Base-by-base conservation (phyloP, 2,113 vertebrate species). In the Corythornis cristatus region DNA sequence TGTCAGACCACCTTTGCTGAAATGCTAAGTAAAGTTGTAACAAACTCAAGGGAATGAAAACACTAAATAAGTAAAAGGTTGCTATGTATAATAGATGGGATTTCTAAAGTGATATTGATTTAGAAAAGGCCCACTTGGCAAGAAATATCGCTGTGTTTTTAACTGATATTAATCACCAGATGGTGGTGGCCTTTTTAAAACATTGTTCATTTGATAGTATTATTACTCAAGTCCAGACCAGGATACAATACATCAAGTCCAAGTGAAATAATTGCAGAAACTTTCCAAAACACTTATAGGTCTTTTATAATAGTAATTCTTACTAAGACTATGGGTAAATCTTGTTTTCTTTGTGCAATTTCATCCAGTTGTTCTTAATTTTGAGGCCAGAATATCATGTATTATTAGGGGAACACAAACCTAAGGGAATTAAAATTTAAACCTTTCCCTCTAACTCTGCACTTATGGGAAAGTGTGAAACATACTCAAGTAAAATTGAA, bases 1-100 rank as follows among this genome's bases (percentile, higher is more conserved):
- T 54, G 88, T 91, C 82, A 93, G 43, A 66, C 28, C 56, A 80
- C 46, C 29, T 80, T 91, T 93, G 68, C 68, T 86, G 71, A 80
- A 91, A 86, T 51, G 31, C 16, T 93, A 91, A 80, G 85, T 67
- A 95, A 88, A 93, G 67, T 89, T 93, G 64, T 56, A 94, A 75
- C 75, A 88, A 93, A 94, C 72, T 83, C 72, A 64, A 17, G 46
- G 43, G 67, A 94, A 90, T 81, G n/a, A 89, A 90, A 95, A 87
- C 61, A 67, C 65, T 86, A 73, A 88, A 90, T 93, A 89, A 93
- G 23, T 91, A 94, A 91, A 85, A 93, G 26, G 43, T 61, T 89
- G 54, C 62, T 91, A 74, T 77, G 90, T 96, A 93, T 91, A 95
- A 83, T 86, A 88, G 83, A 94, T 95, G 65, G 61, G 64, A 50